phyloP scores from a whole-genome alignment of 2,113 vertebrate genomes.

The Gymnobelideus leadbeateri region DNA sequence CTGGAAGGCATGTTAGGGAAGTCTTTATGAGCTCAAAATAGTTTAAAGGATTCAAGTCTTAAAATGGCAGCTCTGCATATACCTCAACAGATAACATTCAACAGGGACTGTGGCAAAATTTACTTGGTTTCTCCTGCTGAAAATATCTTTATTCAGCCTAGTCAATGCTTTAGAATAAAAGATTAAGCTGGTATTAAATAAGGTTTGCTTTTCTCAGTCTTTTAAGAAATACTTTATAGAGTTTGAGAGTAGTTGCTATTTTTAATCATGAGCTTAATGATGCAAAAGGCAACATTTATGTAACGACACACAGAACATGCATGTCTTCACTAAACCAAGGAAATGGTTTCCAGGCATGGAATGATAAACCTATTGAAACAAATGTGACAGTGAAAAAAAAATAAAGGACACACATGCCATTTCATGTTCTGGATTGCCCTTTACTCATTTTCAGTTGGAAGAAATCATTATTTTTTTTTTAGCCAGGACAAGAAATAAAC shows the following conservation, averaged over 20 bases:
- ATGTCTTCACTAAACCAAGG: constrained; percentile 37
- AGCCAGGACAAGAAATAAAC: not conserved
- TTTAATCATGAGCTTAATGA: constrained; percentile 49
- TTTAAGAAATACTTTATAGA: constrained; percentile 45
- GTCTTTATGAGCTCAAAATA: constrained; percentile 51
- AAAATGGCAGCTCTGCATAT: constrained; percentile 29
- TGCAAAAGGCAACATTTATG: constrained; percentile 36
- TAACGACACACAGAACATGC: not conserved
- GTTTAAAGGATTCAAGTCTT: constrained; percentile 46
- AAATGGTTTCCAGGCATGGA: constrained; percentile 8
- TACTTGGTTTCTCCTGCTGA: not conserved
- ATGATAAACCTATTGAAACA: not conserved
- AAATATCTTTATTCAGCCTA: constrained; percentile 8
- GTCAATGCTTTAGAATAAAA: constrained; percentile 1
- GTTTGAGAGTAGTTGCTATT: constrained; percentile 33
- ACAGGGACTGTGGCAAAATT: constrained; percentile 19
- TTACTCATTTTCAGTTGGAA: constrained; percentile 18
- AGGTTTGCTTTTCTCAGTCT: constrained; percentile 37
- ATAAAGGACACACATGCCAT: not conserved
- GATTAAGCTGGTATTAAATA: constrained; percentile 45
- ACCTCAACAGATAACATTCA: not conserved
- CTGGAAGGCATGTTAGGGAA: constrained; percentile 11
- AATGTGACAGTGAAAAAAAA: not conserved
- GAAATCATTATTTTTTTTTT: constrained; percentile 12
- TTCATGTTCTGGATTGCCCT: not conserved